Conservation (phyloP, 2,888 invertebrate species). For the Hedychridium roseum region DNA sequence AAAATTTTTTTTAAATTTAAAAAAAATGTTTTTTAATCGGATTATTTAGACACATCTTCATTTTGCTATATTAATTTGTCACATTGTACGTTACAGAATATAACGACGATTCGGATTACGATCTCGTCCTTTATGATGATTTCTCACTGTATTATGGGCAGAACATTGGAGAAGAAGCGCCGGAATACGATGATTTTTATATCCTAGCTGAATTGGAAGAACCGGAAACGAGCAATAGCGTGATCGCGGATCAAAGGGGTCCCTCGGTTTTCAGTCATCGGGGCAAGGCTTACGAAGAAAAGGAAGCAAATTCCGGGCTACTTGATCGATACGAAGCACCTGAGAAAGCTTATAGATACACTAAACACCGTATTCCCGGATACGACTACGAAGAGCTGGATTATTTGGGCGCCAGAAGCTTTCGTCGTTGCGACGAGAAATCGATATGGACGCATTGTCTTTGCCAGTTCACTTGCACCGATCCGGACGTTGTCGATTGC, state of each 20-base stretch:
- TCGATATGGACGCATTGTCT: conserved; percentile 57
- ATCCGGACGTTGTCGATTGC: conserved; percentile 55
- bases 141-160: conserved; percentile 31
- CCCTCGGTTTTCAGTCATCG: conserved; percentile 7
- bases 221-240: conserved; percentile 9
- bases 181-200: conserved; percentile 47
- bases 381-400: conserved; percentile 56
- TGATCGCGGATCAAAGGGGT: conserved; percentile 16
- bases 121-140: conserved; percentile 49
- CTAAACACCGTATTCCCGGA: conserved; percentile 55
- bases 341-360: conserved; percentile 52
- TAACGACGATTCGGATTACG: conserved; percentile 52
- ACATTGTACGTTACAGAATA: conserved; percentile 42
- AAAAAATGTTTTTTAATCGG: conserved; percentile 3
- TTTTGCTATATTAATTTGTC: no score
- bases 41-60: no score
- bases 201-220: conserved; percentile 33
- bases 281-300: conserved; percentile 5
- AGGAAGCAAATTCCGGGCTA: conserved; percentile 12
- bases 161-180: conserved; percentile 22
- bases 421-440: conserved; percentile 47
- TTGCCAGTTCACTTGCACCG: conserved; percentile 56
- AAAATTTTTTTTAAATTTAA: conserved; percentile 4
- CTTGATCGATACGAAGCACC: conserved; percentile 35
- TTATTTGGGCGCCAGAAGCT: conserved; percentile 34